These are phyloP conservation scores for Herpetotheres cachinnans DNA, from an alignment of 2,113 vertebrate genomes.

Conservation along the genomic window DNA sequence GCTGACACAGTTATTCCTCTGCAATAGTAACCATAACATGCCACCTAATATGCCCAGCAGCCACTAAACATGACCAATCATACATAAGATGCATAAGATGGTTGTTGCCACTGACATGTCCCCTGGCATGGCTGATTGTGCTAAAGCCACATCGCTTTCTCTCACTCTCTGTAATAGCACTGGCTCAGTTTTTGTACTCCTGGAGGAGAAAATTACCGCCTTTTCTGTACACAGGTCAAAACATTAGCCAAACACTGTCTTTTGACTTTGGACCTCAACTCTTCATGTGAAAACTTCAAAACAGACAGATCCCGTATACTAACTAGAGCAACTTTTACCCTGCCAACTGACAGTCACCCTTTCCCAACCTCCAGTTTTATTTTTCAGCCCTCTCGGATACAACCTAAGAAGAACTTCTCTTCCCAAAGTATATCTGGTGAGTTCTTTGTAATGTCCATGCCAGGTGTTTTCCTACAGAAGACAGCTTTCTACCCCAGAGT, in stretches of 20 bases:
- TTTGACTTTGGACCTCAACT: not conserved
- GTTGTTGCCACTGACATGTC: not conserved
- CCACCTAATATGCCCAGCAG: not conserved
- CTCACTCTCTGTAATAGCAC: not conserved
- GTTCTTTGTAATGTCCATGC: not conserved
- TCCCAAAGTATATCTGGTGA: not conserved
- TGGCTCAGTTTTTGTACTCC: fast-evolving
- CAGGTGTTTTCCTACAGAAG: not conserved
- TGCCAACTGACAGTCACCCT: not conserved
- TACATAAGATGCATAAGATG: not conserved
- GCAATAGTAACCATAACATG: not conserved
- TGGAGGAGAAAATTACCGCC: not conserved
- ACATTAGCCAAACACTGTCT: not conserved
- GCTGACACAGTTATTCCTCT: not conserved
- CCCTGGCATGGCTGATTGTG: not conserved
- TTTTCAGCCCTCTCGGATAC: not conserved
- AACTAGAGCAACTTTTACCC: not conserved
- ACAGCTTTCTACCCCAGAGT: not conserved
- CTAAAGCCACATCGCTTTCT: not conserved
- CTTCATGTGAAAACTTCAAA: not conserved
- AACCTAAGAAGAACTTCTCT: not conserved
- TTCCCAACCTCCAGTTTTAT: not conserved
- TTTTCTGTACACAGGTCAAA: not conserved
- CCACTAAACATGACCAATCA: not conserved
- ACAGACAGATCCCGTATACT: not conserved